Evolutionary conservation across 2,113 vertebrate genomes (phyloP).

Genomic region (Corydoras maculifer): DNA sequence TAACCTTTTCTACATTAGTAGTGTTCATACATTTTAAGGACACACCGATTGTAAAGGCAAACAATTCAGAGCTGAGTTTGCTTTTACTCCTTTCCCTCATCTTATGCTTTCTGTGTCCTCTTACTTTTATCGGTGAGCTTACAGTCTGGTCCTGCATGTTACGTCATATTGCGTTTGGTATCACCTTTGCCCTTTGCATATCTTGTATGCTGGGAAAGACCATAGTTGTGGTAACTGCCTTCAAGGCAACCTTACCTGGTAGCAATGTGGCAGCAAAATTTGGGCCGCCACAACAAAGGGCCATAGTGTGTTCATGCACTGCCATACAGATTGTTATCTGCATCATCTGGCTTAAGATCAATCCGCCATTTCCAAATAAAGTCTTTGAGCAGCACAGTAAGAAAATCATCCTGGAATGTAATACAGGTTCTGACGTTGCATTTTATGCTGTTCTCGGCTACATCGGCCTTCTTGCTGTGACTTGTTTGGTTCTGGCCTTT

Average conservation of each 20-base stretch:
- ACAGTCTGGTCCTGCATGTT: slow-evolving; percentile 61
- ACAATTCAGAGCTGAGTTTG: slow-evolving; percentile 44
- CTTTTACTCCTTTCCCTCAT: slow-evolving; percentile 52
- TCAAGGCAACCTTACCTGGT: slow-evolving; percentile 44
- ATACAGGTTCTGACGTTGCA: slow-evolving; percentile 44
- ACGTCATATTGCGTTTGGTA: slow-evolving; percentile 45
- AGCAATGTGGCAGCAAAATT: slow-evolving; percentile 40
- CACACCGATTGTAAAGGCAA: slow-evolving; percentile 45
- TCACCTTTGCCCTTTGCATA: slow-evolving; percentile 48
- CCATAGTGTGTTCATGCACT: slow-evolving; percentile 53
- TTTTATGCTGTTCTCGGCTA: slow-evolving; percentile 48
- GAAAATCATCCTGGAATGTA: slow-evolving; percentile 64
- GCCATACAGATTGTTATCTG: slow-evolving; percentile 61
- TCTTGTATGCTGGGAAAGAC: slow-evolving; percentile 51
- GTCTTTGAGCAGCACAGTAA: slow-evolving; percentile 49
- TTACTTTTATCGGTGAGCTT: slow-evolving; percentile 51
- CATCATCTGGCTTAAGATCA: slow-evolving; percentile 55
- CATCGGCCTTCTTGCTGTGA: slow-evolving; percentile 41
- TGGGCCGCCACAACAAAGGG: slow-evolving; percentile 44
- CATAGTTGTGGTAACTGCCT: slow-evolving; percentile 48
- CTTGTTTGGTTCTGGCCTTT: slow-evolving; percentile 47
- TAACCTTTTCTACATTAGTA: slow-evolving; percentile 43
- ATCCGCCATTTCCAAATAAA: slow-evolving; percentile 59
- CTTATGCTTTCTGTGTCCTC: slow-evolving; percentile 51
- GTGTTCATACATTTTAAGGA: slow-evolving; percentile 47